Evolutionary conservation across 1,140 invertebrate genomes (phyloP).

Genomic region (Dinoponera quadriceps): DNA sequence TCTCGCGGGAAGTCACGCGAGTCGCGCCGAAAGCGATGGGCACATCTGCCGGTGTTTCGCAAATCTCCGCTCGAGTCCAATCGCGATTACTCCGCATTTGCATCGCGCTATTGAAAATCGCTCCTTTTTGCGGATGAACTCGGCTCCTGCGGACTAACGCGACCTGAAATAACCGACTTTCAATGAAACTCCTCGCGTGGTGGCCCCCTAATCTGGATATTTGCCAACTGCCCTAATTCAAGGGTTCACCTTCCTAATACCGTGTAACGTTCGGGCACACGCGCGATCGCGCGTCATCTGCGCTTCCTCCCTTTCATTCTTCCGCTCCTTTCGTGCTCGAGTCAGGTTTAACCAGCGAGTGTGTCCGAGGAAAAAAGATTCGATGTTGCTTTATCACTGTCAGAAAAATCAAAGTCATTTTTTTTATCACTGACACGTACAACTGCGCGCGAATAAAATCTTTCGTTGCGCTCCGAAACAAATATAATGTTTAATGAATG

Average conservation of each 20-base stretch:
- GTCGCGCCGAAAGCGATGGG: not conserved
- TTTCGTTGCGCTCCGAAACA: too few relatives aligned
- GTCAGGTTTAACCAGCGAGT: not conserved
- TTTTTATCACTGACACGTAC: slow-evolving; percentile 2
- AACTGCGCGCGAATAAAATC: too few relatives aligned
- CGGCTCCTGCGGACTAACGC: not conserved
- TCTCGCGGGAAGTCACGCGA: not conserved
- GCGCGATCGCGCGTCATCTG: slow-evolving; percentile 45
- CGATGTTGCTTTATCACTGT: not conserved
- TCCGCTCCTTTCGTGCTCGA: not conserved
- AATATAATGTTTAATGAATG: too few relatives aligned
- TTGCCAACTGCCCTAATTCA: slow-evolving; percentile 58
- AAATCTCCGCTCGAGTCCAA: not conserved
- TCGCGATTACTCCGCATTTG: not conserved
- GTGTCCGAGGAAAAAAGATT: slow-evolving; percentile 4
- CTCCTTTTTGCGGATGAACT: not conserved
- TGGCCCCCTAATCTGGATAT: slow-evolving; percentile 50
- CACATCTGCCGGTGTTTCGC: not conserved
- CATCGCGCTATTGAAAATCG: slow-evolving; percentile 1
- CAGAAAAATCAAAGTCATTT: not conserved
- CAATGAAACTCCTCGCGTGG: slow-evolving; percentile 40
- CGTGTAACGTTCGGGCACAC: slow-evolving; percentile 10
- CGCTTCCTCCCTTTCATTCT: slow-evolving; percentile 22
- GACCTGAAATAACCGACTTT: slow-evolving; percentile 40
- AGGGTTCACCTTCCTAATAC: slow-evolving; percentile 46